Evolutionary conservation across 2,888 invertebrate species (phyloP).

Genomic region (Pristionchus arcanus): DNA sequence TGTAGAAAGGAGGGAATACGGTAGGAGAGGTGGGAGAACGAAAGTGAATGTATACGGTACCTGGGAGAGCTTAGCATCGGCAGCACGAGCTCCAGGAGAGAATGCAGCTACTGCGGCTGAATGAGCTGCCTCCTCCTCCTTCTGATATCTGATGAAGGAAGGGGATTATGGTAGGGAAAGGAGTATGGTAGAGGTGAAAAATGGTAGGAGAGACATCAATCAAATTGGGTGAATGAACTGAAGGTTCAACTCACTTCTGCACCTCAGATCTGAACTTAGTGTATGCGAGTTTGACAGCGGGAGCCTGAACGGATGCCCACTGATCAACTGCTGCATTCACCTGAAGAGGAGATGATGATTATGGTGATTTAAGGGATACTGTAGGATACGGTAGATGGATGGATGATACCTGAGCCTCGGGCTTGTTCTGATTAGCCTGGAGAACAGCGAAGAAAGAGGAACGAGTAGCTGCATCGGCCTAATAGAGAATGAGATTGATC

Average conservation of each 20-base stretch:
- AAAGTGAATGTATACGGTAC: slow-evolving; percentile 25
- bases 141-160: slow-evolving; percentile 59
- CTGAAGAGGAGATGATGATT: not conserved
- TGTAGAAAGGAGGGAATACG: not conserved
- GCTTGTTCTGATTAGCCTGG: slow-evolving; percentile 44
- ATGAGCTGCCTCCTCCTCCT: slow-evolving; percentile 73
- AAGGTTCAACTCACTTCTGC: slow-evolving; percentile 17
- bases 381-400: not conserved
- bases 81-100: slow-evolving; percentile 71
- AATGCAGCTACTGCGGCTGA: slow-evolving; percentile 70
- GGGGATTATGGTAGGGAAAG: not conserved
- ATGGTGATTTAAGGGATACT: not conserved
- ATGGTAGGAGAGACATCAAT: not conserved
- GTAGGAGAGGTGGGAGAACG: not conserved
- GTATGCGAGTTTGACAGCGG: slow-evolving; percentile 4
- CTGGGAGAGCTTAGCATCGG: slow-evolving; percentile 36
- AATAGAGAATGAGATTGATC: not conserved
- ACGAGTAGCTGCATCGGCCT: slow-evolving; percentile 36
- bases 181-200: not conserved
- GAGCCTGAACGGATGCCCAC: slow-evolving; percentile 40
- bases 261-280: slow-evolving; percentile 39
- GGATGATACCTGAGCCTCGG: slow-evolving; percentile 47
- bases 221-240: not conserved
- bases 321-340: slow-evolving; percentile 51
- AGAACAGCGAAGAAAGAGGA: slow-evolving; percentile 48